phyloP scores from a whole-genome alignment of 53 echinoderm and acorn worm genomes.

The Paracentrotus lividus region DNA sequence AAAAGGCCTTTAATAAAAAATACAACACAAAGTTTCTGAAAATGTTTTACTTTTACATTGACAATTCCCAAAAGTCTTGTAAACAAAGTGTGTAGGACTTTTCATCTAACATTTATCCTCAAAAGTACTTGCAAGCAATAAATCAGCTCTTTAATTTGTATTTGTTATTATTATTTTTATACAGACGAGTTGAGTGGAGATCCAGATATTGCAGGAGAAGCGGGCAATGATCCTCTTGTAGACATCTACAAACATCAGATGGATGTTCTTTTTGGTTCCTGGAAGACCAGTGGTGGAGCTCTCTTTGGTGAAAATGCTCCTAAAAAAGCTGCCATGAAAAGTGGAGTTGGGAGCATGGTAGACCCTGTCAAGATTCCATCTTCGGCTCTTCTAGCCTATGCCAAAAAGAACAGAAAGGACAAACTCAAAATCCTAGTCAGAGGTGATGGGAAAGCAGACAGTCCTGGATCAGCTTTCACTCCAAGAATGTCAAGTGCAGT shows the following conservation, averaged over 20 bases:
- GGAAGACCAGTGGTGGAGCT: constrained; percentile 63
- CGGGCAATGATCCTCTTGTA: constrained; percentile 54
- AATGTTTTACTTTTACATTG: no score
- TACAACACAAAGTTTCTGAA: no score
- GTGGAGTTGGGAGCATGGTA: constrained; percentile 32
- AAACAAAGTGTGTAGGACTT: no score
- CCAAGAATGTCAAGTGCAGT: constrained; percentile 94
- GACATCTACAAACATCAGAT: constrained; percentile 65
- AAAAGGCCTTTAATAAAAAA: background rate
- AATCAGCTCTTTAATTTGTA: background rate
- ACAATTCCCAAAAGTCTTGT: no score
- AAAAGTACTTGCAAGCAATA: background rate
- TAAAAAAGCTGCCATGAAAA: constrained; percentile 40
- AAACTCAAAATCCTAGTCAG: constrained; percentile 45
- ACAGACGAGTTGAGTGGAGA: constrained; percentile 66
- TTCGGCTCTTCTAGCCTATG: constrained; percentile 58
- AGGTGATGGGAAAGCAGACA: constrained; percentile 66
- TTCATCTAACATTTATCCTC: background rate
- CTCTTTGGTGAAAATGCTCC: constrained; percentile 20
- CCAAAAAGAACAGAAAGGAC: constrained; percentile 65
- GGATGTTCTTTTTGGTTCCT: constrained; percentile 68
- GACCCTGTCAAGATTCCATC: constrained; percentile 58
- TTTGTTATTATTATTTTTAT: background rate
- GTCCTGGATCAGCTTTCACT: constrained; percentile 72
- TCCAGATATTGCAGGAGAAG: constrained; percentile 17